Evolutionary conservation across 2,797 vertebrate species (phyloP).

Genomic region (Amazona ochrocephala): DNA sequence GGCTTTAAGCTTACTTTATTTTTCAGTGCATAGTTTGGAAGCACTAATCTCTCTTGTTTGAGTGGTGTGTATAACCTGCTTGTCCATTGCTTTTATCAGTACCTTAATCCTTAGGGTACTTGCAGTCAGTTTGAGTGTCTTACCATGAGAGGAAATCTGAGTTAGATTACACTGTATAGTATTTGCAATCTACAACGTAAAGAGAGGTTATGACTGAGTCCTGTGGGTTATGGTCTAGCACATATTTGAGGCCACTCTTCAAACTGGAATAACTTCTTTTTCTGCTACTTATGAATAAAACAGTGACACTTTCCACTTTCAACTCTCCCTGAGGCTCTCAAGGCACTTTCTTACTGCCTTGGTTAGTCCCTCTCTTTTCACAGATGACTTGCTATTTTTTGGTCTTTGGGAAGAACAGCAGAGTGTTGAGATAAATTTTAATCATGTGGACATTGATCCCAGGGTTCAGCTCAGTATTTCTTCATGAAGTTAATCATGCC

Average conservation of each 20-base stretch:
- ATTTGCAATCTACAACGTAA: background rate
- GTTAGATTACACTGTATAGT: background rate
- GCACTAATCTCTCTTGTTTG: background rate
- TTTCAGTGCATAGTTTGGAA: background rate
- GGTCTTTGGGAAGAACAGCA: background rate
- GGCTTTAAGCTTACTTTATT: background rate
- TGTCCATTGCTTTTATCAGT: background rate
- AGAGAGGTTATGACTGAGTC: background rate
- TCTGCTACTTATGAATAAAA: background rate
- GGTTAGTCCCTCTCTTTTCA: background rate
- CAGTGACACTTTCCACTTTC: background rate
- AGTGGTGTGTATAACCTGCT: background rate
- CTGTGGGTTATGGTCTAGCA: background rate
- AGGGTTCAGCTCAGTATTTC: background rate
- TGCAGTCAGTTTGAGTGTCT: background rate
- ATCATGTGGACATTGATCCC: background rate
- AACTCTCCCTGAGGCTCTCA: background rate
- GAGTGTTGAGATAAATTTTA: background rate
- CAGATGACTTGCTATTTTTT: background rate
- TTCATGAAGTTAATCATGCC: background rate
- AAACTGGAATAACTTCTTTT: background rate
- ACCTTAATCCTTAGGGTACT: background rate
- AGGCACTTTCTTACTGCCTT: background rate
- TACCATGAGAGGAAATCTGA: background rate
- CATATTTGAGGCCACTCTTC: background rate